Evolutionary conservation across 2,888 invertebrate species (phyloP).

Genomic region (Maniola hyperantus): DNA sequence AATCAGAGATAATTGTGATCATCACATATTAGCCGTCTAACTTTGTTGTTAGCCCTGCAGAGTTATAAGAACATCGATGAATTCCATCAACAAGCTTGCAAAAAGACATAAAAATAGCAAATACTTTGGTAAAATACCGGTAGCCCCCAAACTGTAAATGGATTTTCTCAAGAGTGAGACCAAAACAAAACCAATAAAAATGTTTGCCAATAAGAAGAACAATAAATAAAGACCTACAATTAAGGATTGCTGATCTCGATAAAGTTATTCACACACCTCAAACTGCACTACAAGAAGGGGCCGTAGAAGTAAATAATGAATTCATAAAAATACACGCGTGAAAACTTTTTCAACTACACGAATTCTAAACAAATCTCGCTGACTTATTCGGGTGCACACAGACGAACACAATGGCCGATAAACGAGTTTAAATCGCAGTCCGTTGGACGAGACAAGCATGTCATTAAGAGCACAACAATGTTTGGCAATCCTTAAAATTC

Average conservation of each 20-base stretch:
- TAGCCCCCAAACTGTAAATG: no score
- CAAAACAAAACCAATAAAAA: no score
- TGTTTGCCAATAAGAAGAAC: neutral
- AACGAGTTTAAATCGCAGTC: conserved; percentile 74
- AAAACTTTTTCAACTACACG: conserved; percentile 46
- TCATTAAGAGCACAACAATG: conserved; percentile 56
- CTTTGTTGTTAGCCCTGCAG: no score
- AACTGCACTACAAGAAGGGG: conserved; percentile 22
- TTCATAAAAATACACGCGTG: conserved; percentile 46
- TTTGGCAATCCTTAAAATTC: conserved; percentile 34
- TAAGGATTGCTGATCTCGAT: neutral
- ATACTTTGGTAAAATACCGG: no score
- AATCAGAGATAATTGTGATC: no score
- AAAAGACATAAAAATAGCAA: no score
- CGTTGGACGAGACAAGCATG: conserved; percentile 69
- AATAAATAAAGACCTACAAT: neutral
- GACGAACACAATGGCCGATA: conserved; percentile 63
- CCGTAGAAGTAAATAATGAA: conserved; percentile 37
- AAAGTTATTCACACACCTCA: conserved; percentile 13
- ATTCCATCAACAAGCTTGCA: no score
- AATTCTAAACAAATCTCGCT: conserved; percentile 55
- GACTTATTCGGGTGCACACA: conserved; percentile 59
- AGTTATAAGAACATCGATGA: no score
- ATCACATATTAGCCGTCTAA: no score
- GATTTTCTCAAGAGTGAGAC: no score